Percentiles rank a stretch among this genome's conserved stretches.
These are phyloP conservation scores for Harpagoxenus sublaevis DNA, from an alignment of 2,888 invertebrate species.

Conservation along the genomic window DNA sequence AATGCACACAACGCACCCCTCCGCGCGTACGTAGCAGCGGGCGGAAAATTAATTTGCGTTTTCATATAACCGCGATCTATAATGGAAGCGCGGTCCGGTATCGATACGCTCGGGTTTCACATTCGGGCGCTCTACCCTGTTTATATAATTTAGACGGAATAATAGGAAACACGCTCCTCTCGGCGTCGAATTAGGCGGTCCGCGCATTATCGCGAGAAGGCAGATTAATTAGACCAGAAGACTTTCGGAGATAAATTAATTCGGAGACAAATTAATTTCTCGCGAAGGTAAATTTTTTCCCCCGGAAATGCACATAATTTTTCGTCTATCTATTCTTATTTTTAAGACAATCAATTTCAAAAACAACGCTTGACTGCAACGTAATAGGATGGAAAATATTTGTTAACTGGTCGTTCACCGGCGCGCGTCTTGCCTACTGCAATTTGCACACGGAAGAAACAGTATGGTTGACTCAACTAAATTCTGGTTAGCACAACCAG, in stretches of 20 bases:
- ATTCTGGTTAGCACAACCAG: no score
- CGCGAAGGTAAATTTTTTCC: not conserved
- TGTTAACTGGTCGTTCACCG: not conserved
- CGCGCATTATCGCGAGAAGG: not conserved
- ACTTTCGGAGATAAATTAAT: not conserved
- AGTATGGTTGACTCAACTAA: no score
- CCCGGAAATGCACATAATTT: not conserved
- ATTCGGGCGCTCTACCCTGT: not conserved
- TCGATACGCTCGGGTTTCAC: constrained; percentile 30
- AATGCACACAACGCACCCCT: not conserved
- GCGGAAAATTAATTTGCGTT: constrained; percentile 50
- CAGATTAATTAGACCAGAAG: not conserved
- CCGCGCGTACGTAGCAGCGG: not conserved
- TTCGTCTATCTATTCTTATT: not conserved
- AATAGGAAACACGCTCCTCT: constrained; percentile 2
- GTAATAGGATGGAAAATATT: not conserved
- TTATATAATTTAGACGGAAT: constrained; percentile 39
- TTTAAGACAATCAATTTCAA: not conserved
- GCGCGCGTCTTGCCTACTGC: constrained; percentile 1
- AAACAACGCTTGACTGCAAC: not conserved
- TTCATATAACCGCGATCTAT: constrained; percentile 49
- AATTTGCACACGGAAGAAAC: no score
- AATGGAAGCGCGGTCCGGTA: constrained; percentile 42
- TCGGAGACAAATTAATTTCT: not conserved
- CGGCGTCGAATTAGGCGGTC: not conserved